Evolutionary conservation across 30 jellyfish, hydroid and myxozoan genomes (phyloP), one percentile per base, ranked within the genome.

Genomic region (Hydra vulgaris): DNA sequence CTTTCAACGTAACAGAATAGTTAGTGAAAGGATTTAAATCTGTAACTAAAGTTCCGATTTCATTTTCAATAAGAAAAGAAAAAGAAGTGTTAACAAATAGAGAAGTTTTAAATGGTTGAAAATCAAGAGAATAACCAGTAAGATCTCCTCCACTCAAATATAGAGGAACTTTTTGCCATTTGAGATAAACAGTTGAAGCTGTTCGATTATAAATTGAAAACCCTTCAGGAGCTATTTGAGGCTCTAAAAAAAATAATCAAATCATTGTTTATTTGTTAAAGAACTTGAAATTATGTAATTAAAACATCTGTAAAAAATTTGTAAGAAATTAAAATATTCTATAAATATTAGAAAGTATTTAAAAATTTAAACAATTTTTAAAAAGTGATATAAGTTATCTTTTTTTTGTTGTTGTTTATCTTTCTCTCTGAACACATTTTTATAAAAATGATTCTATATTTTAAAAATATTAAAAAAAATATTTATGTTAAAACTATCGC

Each of bases 211-310:
- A 40, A 20, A 53, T 21, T 3, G 66, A 12, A 54, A 78, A 19
- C 17, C 54, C 54, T 16, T 54, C 27, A 15, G 85, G 85, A 53
- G 85, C 53, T 26, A 75, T 70, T 23, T 75, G 83, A 15, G 83
- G 83, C n/a, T n/a, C 83, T 75, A 25, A 17, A 26, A 23, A 1
- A 54, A 25, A 26, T n/a, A 70, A 21, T 7, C 25, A 69, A 1
- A 24, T 69, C 27, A 19, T 15, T 69, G 15, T 21, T 69, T 69
- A 3, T 24, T n/a, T n/a, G n/a, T n/a, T n/a, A n/a, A n/a, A n/a
- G n/a, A n/a, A n/a, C n/a, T n/a, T n/a, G n/a, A n/a, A n/a, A n/a
- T n/a, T n/a, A n/a, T n/a, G n/a, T n/a, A n/a, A n/a, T n/a, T n/a
- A n/a, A n/a, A n/a, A n/a, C n/a, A n/a, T n/a, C n/a, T n/a, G n/a